Conservation (phyloP, 1,140 invertebrate species). For the Notospermus geniculatus region DNA sequence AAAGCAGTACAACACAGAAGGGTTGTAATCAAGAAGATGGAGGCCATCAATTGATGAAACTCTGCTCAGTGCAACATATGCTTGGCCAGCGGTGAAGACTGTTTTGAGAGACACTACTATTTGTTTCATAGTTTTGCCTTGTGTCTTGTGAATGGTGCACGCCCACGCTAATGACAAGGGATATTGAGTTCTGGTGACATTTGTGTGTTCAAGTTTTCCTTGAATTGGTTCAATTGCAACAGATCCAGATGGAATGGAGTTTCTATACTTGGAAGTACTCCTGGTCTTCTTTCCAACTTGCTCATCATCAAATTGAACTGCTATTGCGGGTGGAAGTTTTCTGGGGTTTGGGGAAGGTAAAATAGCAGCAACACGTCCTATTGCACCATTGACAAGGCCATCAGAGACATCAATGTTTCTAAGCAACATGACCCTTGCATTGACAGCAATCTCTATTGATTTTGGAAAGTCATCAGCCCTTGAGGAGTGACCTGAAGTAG, state of each 20-base stretch:
- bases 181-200: constrained; percentile 19
- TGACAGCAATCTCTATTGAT: background rate
- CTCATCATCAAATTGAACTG: constrained; percentile 18
- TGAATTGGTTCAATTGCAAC: background rate
- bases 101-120: constrained; percentile 24
- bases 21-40: constrained; percentile 15
- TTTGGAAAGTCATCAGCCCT: background rate
- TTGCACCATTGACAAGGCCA: constrained; percentile 18
- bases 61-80: constrained; percentile 28
- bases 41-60: constrained; percentile 20
- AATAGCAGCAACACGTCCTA: constrained; percentile 1
- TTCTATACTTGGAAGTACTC: background rate
- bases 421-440: constrained; percentile 4
- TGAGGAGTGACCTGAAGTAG: background rate
- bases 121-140: constrained; percentile 24
- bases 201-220: constrained; percentile 12
- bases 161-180: constrained; percentile 25
- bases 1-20: constrained; percentile 5
- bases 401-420: constrained; percentile 12
- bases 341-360: background rate
- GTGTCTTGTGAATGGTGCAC: constrained; percentile 27
- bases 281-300: constrained; percentile 1
- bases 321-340: background rate
- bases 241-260: background rate
- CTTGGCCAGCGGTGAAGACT: constrained; percentile 20